Evolutionary conservation across 1,140 invertebrate genomes (phyloP).

Genomic region (Chionoecetes opilio): DNA sequence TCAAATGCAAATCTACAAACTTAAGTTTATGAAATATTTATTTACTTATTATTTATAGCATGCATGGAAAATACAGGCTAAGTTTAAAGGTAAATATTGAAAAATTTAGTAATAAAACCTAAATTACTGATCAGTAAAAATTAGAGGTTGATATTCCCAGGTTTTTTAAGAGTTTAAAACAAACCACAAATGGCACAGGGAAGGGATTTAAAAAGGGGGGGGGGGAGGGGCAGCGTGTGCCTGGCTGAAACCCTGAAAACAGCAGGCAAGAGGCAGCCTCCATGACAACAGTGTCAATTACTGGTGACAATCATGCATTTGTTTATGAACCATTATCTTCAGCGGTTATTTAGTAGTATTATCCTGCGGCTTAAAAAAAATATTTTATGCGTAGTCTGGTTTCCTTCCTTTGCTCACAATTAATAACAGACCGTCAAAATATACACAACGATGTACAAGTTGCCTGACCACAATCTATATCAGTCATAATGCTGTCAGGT

Average conservation of each 20-base stretch:
- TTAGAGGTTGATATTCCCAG: neutral
- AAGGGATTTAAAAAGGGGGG: neutral
- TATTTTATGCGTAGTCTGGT: no score
- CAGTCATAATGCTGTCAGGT: no score
- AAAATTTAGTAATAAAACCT: neutral
- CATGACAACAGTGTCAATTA: neutral
- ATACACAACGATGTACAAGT: no score
- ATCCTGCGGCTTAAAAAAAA: no score
- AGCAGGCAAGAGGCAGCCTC: neutral
- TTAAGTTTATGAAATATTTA: constrained; percentile 35
- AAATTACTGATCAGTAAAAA: neutral
- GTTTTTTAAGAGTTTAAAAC: neutral
- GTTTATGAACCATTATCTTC: no score
- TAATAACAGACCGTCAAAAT: no score
- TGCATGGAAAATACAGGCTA: constrained; percentile 42
- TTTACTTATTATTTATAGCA: constrained; percentile 42
- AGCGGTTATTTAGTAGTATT: no score
- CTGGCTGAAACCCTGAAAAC: neutral
- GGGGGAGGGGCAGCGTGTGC: constrained; percentile 9
- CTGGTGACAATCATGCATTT: neutral
- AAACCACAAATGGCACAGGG: neutral
- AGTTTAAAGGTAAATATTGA: neutral
- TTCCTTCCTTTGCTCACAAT: no score
- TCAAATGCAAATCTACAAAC: constrained; percentile 59
- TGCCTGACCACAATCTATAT: no score